These are phyloP conservation scores for Perccottus glenii DNA, from an alignment of 2,113 vertebrate genomes.

Conservation along the genomic window DNA sequence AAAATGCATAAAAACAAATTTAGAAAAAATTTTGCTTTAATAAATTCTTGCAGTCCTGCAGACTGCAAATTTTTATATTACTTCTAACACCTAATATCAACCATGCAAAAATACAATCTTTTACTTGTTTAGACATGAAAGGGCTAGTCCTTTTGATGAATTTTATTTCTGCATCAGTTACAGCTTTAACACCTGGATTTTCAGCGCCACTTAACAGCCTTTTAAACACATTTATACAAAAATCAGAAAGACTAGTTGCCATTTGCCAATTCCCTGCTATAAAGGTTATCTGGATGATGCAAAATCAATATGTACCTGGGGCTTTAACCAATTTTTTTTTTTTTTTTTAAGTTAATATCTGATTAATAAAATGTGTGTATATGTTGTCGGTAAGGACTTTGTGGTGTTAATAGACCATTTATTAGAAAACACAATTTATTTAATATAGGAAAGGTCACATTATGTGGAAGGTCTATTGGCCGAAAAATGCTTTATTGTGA, in stretches of 20 bases:
- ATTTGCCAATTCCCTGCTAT: background rate
- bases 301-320: too few species aligned
- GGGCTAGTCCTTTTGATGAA: background rate
- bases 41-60: background rate
- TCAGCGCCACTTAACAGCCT: background rate
- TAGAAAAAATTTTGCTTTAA: slow-evolving; percentile 6
- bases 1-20: background rate
- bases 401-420: too few species aligned
- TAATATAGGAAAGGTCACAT: too few species aligned
- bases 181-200: background rate
- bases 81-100: background rate
- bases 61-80: background rate
- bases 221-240: background rate
- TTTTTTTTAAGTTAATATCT: too few species aligned
- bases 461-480: too few species aligned
- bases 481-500: too few species aligned
- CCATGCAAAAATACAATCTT: background rate
- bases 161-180: background rate
- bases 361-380: too few species aligned
- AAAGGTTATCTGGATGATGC: too few species aligned
- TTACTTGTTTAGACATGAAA: background rate
- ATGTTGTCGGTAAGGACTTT: too few species aligned
- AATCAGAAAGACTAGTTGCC: background rate
- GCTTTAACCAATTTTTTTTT: too few species aligned
- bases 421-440: too few species aligned